Evolutionary conservation across 2,113 vertebrate genomes (phyloP), one percentile per base, ranked within the genome.

Genomic region (Hemicordylus capensis): DNA sequence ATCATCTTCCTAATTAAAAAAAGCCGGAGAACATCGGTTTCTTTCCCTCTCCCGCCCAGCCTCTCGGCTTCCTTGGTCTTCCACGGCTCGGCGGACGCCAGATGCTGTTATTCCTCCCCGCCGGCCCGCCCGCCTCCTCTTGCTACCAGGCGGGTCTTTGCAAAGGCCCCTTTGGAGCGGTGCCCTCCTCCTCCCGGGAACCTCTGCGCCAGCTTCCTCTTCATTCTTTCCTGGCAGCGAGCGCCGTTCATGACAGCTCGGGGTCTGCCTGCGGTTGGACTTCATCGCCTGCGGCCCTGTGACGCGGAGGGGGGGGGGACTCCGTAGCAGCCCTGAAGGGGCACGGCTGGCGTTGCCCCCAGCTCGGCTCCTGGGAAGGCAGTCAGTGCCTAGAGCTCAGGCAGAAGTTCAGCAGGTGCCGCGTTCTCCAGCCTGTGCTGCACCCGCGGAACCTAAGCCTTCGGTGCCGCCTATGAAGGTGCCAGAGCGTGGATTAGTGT

Each of bases 181-280:
- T 84, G 87, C 77, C 87, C 86, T 86, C 63, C 86, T 72, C 86
- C 88, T 84, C n/a, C n/a, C n/a, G n/a, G 73, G 90, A 88, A 83
- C 89, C 85, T 83, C 86, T 87, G 90, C 75, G 61, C 92, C 88
- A 89, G 69, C 90, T 31, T 15, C 84, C 81, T 87, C 74, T 89
- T 92, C 83, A 85, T 85, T 88, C 90, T 93, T 93, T 93, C 88
- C 89, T 90, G 92, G 93, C 74, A 79, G 80, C 81, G 80, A 89
- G 85, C 83, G 85, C 61, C 75, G 15, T 89, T 90, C 88, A 85
- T 91, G 90, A 90, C 76, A 91, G 88, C 73, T 85, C 90, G 75
- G n/a, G 79, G 78, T 84, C 89, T 87, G 83, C 91, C 81, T 72
- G 83, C 87, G 86, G 76, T 88, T 34, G 6, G 58, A 76, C 72